Conservation (phyloP, 2,888 invertebrate genomes). For the Fragum sueziense region DNA sequence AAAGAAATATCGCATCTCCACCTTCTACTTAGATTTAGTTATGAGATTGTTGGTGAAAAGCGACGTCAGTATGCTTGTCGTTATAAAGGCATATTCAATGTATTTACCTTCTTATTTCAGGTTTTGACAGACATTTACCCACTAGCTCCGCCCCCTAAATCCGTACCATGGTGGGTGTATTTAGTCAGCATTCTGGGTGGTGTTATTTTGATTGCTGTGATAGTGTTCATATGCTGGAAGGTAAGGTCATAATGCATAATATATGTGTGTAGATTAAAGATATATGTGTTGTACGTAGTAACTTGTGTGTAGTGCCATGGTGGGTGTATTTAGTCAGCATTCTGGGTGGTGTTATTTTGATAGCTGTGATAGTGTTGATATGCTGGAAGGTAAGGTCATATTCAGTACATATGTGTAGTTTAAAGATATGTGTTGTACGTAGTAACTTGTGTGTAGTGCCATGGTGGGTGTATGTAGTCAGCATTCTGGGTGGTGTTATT, state of each 20-base stretch:
- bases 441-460: too few species aligned
- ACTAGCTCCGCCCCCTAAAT: slow-evolving; percentile 48
- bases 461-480: slow-evolving; percentile 70
- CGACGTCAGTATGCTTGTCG: too few species aligned
- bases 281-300: too few species aligned
- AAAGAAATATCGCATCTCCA: neutral
- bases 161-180: slow-evolving; percentile 70
- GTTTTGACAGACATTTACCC: slow-evolving; percentile 63
- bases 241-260: slow-evolving; percentile 50
- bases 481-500: slow-evolving; percentile 67
- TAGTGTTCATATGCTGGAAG: slow-evolving; percentile 71
- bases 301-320: too few species aligned
- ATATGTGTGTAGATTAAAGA: too few species aligned
- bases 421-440: too few species aligned
- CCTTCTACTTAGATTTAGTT: too few species aligned
- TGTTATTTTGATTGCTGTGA: slow-evolving; percentile 67
- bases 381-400: slow-evolving; percentile 73
- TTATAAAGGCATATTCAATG: too few species aligned
- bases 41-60: too few species aligned
- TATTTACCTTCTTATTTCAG: slow-evolving; percentile 21
- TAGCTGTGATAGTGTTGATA: slow-evolving; percentile 64
- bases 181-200: slow-evolving; percentile 68
- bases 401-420: too few species aligned
- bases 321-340: slow-evolving; percentile 70
- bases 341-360: slow-evolving; percentile 67